Base-by-base conservation (phyloP, 2,888 invertebrate genomes). In the Cheiracanthium punctorium region DNA sequence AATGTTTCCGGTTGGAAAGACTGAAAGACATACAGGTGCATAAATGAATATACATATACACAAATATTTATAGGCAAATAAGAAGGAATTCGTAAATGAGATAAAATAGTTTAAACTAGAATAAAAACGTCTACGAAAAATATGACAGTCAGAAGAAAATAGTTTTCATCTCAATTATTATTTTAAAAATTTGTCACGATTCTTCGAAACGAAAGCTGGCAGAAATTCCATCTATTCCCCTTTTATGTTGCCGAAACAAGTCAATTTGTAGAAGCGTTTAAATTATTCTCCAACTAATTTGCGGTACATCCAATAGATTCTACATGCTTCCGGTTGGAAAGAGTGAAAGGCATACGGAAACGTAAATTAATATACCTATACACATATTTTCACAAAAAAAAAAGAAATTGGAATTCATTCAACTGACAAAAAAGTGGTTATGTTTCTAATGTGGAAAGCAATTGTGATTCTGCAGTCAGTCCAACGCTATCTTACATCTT, bases 341-440 rank as follows among this genome's bases (percentile, higher is more conserved):
- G 28, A 33, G 58, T 67, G 33, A 14, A 17, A 33, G 58, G 76
- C 70, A 76, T 58, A 58, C 24, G 5, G n/a, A 24, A 7, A 2
- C 4, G 7, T 58, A 24, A 24, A 58, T 58, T 58, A 24, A 58
- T 58, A 58, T 58, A 24, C 24, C 20, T 24, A 58, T 58, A 20
- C 12, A 58, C 14, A 48, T 48, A 7, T 48, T 58, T 29, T 75
- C 33, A 30, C 24, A 72, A n/a, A 20, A 28, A 14, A 82, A 24
- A 72, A 71, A 72, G 58, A 28, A 52, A 85, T 85, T 85, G 84
- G 84, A 85, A 79, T 85, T 79, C 84, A 79, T 80, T 85, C 84
- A 85, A 85, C 84, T 85, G 52, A 41, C 69, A n/a, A 70, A 79
- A 74, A 79, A 85, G 77, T 77, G 73, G 77, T 52, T 79, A 32